These are phyloP conservation scores for Neosilurus hyrtlii DNA, from an alignment of 2,797 vertebrate species.

Conservation along the genomic window DNA sequence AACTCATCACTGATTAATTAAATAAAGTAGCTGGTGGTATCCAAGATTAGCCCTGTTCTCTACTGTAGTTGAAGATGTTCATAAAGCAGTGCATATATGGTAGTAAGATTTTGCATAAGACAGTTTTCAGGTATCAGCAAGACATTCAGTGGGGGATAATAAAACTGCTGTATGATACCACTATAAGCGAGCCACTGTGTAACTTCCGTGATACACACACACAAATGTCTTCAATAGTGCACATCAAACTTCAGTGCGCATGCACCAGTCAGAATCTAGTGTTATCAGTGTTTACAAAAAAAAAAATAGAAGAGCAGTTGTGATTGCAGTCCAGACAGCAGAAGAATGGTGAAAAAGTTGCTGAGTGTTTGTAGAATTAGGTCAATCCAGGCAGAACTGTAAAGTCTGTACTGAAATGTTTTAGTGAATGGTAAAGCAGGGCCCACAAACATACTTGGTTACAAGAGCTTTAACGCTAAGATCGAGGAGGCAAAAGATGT, in stretches of 20 bases:
- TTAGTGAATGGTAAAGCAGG: neutral
- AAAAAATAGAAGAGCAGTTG: neutral
- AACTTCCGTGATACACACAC: conserved; percentile 9
- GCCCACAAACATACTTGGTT: conserved; percentile 6
- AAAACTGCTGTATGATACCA: neutral
- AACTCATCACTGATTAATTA: neutral
- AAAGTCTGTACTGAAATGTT: neutral
- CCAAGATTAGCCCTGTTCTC: conserved; percentile 3
- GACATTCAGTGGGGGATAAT: conserved; percentile 21
- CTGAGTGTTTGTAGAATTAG: neutral
- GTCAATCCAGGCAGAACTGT: conserved; percentile 10
- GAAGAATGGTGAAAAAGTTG: neutral
- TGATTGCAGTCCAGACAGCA: neutral
- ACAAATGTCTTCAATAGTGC: conserved; percentile 13
- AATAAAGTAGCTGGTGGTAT: neutral
- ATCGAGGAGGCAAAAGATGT: neutral
- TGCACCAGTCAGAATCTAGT: conserved; percentile 28
- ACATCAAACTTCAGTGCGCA: conserved; percentile 5
- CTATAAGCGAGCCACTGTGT: conserved; percentile 5
- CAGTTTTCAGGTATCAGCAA: conserved; percentile 11
- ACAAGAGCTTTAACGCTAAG: conserved; percentile 11
- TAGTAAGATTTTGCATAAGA: conserved; percentile 30
- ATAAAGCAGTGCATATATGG: conserved; percentile 28
- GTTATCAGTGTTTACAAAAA: conserved; percentile 2
- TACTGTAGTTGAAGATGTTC: conserved; percentile 14